Evolutionary conservation across 2,888 invertebrate species (phyloP), one percentile per base, ranked within the genome.

Genomic region (Yponomeuta cagnagella): DNA sequence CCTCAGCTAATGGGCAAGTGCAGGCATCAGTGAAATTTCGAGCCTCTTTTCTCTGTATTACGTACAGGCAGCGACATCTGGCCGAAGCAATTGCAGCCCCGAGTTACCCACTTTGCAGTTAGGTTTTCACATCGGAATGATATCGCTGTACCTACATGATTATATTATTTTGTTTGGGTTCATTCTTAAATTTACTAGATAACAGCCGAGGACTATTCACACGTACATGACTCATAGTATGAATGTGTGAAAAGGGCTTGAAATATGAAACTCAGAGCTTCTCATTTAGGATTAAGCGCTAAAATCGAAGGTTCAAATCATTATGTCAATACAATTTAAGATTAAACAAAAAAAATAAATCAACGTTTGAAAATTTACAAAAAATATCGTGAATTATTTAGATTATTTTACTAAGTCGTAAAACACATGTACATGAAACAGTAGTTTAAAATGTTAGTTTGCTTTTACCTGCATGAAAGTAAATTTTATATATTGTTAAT

Each of bases 221-320:
- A 15, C 15, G 52, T 58, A 15, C 52, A 58, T 15, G 15, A 5
- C 15, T 58, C 2, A 15, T 15, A 12, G 52, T 58, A 8, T 58
- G 52, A 58, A 58, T 58, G 65, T 65, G 65, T 65, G 30, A 65
- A 31, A 65, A 31, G 10, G 30, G 74, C 74, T n/a, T 48, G 37
- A 63, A 71, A 69, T 67, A 65, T 70, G 72, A 80, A 84, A 82
- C 82, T 83, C 79, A 82, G 90, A 90, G 90, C 90, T 90, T 90
- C 86, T 89, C 88, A 85, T 85, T 73, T 87, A 88, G 85, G 75
- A 72, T 72, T 87, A 87, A 87, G 86, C 77, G 80, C 81, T 82
- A 83, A 58, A 58, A 82, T 84, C 80, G 78, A 87, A 88, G 85
- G 89, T 90, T 89, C 88, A 90, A 90, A 90, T 83, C 82, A 83